Evolutionary conservation across 2,888 invertebrate genomes (phyloP), one percentile per base, ranked within the genome.

Genomic region (Amphimallon solstitiale): DNA sequence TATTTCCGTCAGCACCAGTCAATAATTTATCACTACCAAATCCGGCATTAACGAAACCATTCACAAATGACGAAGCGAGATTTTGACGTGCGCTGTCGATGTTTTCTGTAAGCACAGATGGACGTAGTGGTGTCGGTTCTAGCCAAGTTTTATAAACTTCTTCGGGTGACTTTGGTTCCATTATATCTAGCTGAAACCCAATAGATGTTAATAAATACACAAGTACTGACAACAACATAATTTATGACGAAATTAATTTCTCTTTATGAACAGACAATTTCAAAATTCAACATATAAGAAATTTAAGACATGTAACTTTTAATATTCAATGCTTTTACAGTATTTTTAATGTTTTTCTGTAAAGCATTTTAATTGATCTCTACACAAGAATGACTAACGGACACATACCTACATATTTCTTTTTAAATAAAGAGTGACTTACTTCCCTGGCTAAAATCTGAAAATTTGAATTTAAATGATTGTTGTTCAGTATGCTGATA

Each of bases 121-220:
- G 90, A 29, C 94, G 85, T 1, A 86, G 79, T 2, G 86, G 86
- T 1, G 86, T 84, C 0, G 87, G 87, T 83, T 99, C 99, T 69
- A 99, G 84, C 88, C 98, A 98, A 0, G 94, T 93, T 83, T 99
- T 99, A 84, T 98, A 99, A 9, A 99, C 97, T 79, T 98, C 98
- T 81, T 99, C 98, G 0, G 99, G 99, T 0, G 94, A 92, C 85
- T 99, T 99, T 0, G 99, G 97, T 80, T 99, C 98, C 93, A 98
- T 94, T 72, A 99, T 97, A 81, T 99, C 99, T 75, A 99, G 87
- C 90, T 92, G 78, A 43, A 79, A 75, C 38, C n/a, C n/a, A n/a
- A n/a, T n/a, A n/a, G n/a, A n/a, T n/a, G n/a, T n/a, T n/a, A n/a
- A n/a, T n/a, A n/a, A n/a, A n/a, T n/a, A n/a, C n/a, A n/a, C n/a